phyloP scores from a whole-genome alignment of 2,888 invertebrate species.

The Auanema freiburgensis region DNA sequence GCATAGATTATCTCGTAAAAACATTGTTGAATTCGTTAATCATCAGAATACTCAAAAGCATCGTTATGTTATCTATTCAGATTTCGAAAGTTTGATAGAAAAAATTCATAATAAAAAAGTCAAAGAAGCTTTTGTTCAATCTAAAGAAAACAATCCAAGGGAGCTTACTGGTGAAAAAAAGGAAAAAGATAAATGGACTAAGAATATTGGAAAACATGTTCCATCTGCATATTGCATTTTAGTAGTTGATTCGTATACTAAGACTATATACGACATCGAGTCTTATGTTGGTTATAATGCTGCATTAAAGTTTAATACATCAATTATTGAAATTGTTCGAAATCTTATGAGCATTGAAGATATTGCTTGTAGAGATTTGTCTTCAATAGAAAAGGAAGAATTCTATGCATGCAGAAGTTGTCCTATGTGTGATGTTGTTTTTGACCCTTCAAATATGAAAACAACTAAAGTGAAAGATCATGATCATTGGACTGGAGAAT shows the following conservation, averaged over 20 bases:
- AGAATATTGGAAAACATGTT: too few species aligned
- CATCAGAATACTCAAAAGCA: constrained; percentile 24
- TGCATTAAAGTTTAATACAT: constrained; percentile 24
- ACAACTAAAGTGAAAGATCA: constrained; percentile 29
- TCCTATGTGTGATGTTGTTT: constrained; percentile 20
- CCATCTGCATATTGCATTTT: too few species aligned
- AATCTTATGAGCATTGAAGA: constrained; percentile 22
- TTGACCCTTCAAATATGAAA: constrained; percentile 20
- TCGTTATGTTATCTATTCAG: constrained; percentile 28
- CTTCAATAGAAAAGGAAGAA: constrained; percentile 18
- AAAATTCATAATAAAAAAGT: constrained; percentile 12
- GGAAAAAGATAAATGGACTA: too few species aligned
- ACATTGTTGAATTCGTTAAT: constrained; percentile 25
- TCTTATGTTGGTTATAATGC: constrained; percentile 25
- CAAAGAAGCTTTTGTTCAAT: too few species aligned
- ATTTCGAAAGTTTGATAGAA: constrained; percentile 27
- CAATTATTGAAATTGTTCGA: constrained; percentile 24
- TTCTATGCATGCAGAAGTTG: constrained; percentile 14
- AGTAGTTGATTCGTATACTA: too few species aligned
- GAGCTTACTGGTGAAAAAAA: constrained; percentile 28
- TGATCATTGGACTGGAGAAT: constrained; percentile 36
- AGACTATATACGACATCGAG: constrained; percentile 16
- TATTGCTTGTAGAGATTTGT: constrained; percentile 19
- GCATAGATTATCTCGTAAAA: constrained; percentile 19
- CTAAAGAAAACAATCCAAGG: too few species aligned